phyloP scores from a whole-genome alignment of 2,888 invertebrate genomes.

The Gari tellinella region DNA sequence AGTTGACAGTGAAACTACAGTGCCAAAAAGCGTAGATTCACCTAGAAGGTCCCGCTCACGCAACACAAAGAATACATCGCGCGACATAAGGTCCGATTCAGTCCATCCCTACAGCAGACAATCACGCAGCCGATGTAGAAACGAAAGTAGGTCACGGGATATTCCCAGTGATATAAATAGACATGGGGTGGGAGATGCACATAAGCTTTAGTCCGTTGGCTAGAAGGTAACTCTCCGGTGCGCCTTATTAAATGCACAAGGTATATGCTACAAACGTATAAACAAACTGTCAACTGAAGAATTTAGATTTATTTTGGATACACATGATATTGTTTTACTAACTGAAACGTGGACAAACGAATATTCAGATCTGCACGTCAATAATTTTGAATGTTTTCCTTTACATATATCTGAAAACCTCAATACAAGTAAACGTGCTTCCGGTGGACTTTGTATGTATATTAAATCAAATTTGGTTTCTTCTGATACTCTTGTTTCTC shows the following conservation, averaged over 20 bases:
- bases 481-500: background rate
- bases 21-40: too few species aligned
- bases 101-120: too few species aligned
- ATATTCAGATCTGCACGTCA: constrained; percentile 12
- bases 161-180: too few species aligned
- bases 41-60: too few species aligned
- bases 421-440: constrained; percentile 5
- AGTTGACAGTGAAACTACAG: too few species aligned
- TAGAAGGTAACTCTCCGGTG: constrained; percentile 9
- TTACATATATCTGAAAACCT: constrained; percentile 13
- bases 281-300: constrained; percentile 13
- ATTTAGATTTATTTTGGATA: constrained; percentile 14
- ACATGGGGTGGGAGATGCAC: too few species aligned
- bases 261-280: background rate
- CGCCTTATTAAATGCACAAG: constrained; percentile 1
- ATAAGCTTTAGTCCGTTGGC: background rate
- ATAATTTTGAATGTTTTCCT: constrained; percentile 22
- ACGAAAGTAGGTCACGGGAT: too few species aligned
- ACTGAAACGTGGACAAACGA: constrained; percentile 26
- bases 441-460: constrained; percentile 16
- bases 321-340: constrained; percentile 20
- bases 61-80: too few species aligned
- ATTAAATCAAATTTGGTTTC: background rate
- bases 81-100: too few species aligned
- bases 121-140: background rate